A percentile compares a stretch with the other conserved stretches of the same genome.
Evolutionary conservation across 2,888 invertebrate genomes (phyloP).

Genomic region (Sialis fuliginosa): DNA sequence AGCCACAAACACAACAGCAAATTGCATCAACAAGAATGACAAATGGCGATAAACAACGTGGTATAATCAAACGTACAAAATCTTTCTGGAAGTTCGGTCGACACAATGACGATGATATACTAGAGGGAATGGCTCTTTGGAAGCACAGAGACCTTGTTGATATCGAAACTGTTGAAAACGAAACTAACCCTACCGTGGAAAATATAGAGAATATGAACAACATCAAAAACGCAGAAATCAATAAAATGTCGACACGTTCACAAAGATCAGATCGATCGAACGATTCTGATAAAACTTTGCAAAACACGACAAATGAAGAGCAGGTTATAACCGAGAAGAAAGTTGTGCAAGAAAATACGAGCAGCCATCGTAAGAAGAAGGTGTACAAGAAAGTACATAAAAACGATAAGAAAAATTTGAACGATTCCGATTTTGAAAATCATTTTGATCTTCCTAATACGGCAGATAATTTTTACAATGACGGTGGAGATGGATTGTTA

Average conservation of each 20-base stretch:
- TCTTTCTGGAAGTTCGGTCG: conserved; percentile 75
- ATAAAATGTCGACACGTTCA: conserved; percentile 6
- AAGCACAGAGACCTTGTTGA: conserved; percentile 70
- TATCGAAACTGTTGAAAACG: conserved; percentile 32
- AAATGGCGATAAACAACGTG: conserved; percentile 41
- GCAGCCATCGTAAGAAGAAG: conserved; percentile 23
- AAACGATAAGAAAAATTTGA: background rate
- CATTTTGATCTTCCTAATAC: conserved; percentile 15
- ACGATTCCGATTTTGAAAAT: conserved; percentile 13
- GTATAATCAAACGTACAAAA: conserved; percentile 63
- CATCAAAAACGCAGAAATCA: conserved; percentile 18
- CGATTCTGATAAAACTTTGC: conserved; percentile 24
- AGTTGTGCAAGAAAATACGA: conserved; percentile 20
- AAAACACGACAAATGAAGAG: conserved; percentile 16
- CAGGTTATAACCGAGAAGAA: conserved; percentile 6
- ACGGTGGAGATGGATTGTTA: conserved; percentile 48
- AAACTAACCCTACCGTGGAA: conserved; percentile 26
- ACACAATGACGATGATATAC: conserved; percentile 50
- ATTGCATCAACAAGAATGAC: conserved; percentile 25
- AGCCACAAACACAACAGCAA: conserved; percentile 17
- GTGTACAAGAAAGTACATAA: conserved; percentile 10
- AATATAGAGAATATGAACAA: conserved; percentile 24
- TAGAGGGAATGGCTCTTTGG: conserved; percentile 79
- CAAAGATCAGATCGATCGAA: conserved; percentile 21
- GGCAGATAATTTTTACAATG: conserved; percentile 48